Evolutionary conservation across 2,888 invertebrate species (phyloP).

Genomic region (Tribolium freemani): DNA sequence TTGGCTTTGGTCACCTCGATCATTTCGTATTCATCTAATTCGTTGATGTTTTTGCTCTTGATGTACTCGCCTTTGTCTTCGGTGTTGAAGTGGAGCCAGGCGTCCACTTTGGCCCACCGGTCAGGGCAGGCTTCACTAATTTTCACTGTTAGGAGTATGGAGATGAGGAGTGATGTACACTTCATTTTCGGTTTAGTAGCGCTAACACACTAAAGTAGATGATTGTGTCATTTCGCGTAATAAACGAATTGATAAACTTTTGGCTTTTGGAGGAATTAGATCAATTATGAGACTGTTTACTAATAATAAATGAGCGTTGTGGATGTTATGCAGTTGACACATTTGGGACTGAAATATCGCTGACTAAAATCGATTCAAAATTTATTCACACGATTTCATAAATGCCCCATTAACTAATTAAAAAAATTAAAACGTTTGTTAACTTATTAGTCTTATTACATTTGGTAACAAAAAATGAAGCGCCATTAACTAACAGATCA

Average conservation of each 20-base stretch:
- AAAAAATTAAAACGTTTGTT: too few relatives aligned
- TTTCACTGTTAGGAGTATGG: neutral
- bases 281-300: slow-evolving; percentile 11
- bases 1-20: slow-evolving; percentile 55
- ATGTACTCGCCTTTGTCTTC: slow-evolving; percentile 22
- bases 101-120: slow-evolving; percentile 52
- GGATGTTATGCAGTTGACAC: neutral
- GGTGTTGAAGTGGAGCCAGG: slow-evolving; percentile 39
- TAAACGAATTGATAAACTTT: slow-evolving; percentile 34
- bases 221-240: slow-evolving; percentile 7
- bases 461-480: too few relatives aligned
- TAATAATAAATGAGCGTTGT: neutral
- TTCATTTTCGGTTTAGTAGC: slow-evolving; percentile 3
- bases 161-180: neutral
- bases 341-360: neutral
- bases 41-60: slow-evolving; percentile 44
- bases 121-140: slow-evolving; percentile 44
- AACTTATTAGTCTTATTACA: too few relatives aligned
- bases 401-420: too few relatives aligned
- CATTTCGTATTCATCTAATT: slow-evolving; percentile 46
- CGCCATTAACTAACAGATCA: too few relatives aligned
- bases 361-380: too few relatives aligned
- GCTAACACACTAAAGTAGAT: slow-evolving; percentile 24
- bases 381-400: too few relatives aligned
- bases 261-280: slow-evolving; percentile 34